phyloP scores from a whole-genome alignment of 2,113 vertebrate genomes.

The Calonectris borealis region DNA sequence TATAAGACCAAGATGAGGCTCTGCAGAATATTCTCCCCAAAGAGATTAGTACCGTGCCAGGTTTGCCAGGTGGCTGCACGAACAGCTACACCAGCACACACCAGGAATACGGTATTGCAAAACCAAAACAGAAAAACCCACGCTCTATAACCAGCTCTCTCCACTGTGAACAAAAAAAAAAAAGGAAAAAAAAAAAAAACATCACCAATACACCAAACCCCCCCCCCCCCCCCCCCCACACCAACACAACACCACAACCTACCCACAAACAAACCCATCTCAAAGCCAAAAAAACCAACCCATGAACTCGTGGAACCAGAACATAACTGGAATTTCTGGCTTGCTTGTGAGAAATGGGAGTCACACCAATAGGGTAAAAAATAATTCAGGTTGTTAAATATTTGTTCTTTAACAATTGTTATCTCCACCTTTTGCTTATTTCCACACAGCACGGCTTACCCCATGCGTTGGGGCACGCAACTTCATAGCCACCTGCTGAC shows the following conservation, averaged over 20 bases:
- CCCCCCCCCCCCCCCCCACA: background rate
- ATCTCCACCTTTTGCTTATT: background rate
- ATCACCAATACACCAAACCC: background rate
- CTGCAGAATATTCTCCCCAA: background rate
- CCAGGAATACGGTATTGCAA: background rate
- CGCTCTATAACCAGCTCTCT: background rate
- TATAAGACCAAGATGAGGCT: background rate
- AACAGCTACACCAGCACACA: background rate
- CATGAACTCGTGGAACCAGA: background rate
- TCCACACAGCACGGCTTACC: background rate
- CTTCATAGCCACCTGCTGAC: background rate
- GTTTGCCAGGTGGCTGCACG: background rate
- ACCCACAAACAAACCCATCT: background rate
- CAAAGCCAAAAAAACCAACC: background rate
- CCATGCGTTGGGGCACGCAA: background rate
- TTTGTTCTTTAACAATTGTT: background rate
- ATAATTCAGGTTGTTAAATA: accelerated
- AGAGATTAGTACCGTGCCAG: background rate
- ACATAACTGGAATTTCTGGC: background rate
- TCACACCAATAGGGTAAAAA: background rate
- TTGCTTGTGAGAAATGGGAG: background rate
- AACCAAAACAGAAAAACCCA: background rate
- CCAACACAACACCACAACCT: background rate
- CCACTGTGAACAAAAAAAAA: background rate
- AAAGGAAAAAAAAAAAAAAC: background rate